phyloP scores from a whole-genome alignment of 2,797 vertebrate genomes.

The Coranthus polyacanthus region DNA sequence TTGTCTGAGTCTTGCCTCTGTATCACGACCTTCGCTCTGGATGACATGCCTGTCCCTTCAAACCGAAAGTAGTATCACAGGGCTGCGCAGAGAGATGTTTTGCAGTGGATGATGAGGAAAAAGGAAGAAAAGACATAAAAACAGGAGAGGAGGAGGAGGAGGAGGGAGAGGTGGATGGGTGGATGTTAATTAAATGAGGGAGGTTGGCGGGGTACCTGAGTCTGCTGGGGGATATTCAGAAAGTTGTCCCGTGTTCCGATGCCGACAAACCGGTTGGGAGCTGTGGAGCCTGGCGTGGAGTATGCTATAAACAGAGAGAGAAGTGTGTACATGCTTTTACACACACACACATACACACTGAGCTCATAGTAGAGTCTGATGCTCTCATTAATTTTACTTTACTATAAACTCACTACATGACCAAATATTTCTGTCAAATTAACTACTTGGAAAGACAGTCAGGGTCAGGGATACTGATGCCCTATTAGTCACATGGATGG shows the following conservation, averaged over 20 bases:
- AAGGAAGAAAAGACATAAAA: slow-evolving; percentile 57
- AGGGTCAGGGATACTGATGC: slow-evolving; percentile 58
- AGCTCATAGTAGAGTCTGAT: slow-evolving; percentile 66
- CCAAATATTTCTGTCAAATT: slow-evolving; percentile 50
- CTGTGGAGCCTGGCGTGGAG: slow-evolving; percentile 96
- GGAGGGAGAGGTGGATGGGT: slow-evolving; percentile 61
- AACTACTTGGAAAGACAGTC: slow-evolving; percentile 40
- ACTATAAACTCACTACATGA: slow-evolving; percentile 29
- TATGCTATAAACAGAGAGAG: slow-evolving; percentile 90
- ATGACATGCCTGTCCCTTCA: slow-evolving; percentile 52
- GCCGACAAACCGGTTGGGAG: slow-evolving; percentile 99
- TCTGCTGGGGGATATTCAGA: slow-evolving; percentile 98
- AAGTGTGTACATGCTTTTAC: slow-evolving; percentile 83
- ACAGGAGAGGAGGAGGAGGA: slow-evolving; percentile 42
- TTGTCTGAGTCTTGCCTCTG: slow-evolving; percentile 48
- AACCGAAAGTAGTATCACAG: slow-evolving; percentile 38
- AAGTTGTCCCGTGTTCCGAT: slow-evolving; percentile 99
- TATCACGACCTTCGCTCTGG: slow-evolving; percentile 52
- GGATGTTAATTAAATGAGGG: slow-evolving; percentile 75
- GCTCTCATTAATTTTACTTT: slow-evolving; percentile 47
- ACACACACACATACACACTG: slow-evolving; percentile 80
- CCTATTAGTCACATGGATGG: slow-evolving; percentile 45
- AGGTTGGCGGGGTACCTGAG: slow-evolving; percentile 89
- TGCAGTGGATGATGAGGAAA: slow-evolving; percentile 48
- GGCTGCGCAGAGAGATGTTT: slow-evolving; percentile 45